These are phyloP conservation scores for Cerceris ruficornis DNA, from an alignment of 2,888 invertebrate species.

Conservation along the genomic window DNA sequence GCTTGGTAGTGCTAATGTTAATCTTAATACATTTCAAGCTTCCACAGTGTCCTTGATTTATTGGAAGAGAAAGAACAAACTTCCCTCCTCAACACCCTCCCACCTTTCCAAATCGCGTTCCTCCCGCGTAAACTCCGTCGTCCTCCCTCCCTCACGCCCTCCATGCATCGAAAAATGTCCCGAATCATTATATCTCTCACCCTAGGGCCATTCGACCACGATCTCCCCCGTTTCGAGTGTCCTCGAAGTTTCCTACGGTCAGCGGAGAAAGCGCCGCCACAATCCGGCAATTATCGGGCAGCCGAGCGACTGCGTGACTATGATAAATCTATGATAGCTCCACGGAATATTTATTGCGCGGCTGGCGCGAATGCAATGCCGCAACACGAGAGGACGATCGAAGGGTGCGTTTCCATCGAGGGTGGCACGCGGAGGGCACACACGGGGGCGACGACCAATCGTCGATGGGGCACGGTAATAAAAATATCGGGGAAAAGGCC, in stretches of 20 bases:
- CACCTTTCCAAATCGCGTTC: slow-evolving; percentile 30
- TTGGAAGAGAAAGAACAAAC: slow-evolving; percentile 26
- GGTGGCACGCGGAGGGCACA: slow-evolving; percentile 44
- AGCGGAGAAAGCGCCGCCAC: slow-evolving; percentile 51
- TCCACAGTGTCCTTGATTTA: too few species aligned
- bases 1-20: too few species aligned
- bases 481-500: slow-evolving; percentile 69
- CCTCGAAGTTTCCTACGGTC: slow-evolving; percentile 32
- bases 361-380: slow-evolving; percentile 73
- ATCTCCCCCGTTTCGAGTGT: slow-evolving; percentile 11
- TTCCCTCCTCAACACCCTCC: slow-evolving; percentile 9
- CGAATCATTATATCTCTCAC: slow-evolving; percentile 39
- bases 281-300: slow-evolving; percentile 74
- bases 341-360: slow-evolving; percentile 72
- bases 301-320: slow-evolving; percentile 74
- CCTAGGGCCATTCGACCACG: slow-evolving; percentile 19
- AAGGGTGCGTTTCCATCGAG: slow-evolving; percentile 47
- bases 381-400: slow-evolving; percentile 15
- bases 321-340: slow-evolving; percentile 76
- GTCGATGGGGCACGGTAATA: slow-evolving; percentile 65
- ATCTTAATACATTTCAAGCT: too few species aligned
- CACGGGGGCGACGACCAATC: slow-evolving; percentile 68
- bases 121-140: slow-evolving; percentile 13
- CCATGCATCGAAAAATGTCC: slow-evolving; percentile 48
- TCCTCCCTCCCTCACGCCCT: slow-evolving; percentile 44